A percentile compares a stretch with the other conserved stretches of the same genome.
phyloP scores from a whole-genome alignment of 2,797 vertebrate genomes.

The Remorina albescens region DNA sequence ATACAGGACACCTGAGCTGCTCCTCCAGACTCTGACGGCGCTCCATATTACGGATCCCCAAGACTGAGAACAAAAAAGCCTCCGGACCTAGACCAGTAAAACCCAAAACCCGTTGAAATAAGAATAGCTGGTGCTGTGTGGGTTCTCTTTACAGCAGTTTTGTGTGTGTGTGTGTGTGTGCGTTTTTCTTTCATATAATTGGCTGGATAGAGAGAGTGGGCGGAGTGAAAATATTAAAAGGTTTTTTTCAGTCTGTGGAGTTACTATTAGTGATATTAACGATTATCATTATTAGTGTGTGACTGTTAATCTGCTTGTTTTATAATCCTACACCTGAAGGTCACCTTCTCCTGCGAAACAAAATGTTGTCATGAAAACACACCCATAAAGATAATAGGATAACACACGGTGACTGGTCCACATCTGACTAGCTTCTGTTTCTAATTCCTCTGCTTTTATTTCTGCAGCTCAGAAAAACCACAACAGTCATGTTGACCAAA shows the following conservation, averaged over 20 bases:
- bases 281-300: not conserved
- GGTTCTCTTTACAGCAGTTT: no score
- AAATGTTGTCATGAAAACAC: not conserved
- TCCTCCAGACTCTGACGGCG: constrained; percentile 78
- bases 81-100: not conserved
- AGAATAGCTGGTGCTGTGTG: no score
- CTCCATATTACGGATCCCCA: constrained; percentile 34
- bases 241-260: not conserved
- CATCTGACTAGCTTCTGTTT: no score
- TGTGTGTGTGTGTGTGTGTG: not conserved
- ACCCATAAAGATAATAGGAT: no score
- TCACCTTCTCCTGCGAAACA: constrained; percentile 21
- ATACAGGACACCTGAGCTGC: constrained; percentile 85
- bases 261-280: no score
- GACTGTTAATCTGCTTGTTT: not conserved
- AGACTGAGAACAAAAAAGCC: not conserved
- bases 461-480: no score
- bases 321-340: constrained; percentile 1
- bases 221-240: not conserved
- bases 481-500: no score
- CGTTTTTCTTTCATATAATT: not conserved
- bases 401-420: not conserved
- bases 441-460: no score
- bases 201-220: not conserved
- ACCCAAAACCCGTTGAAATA: no score